Base-by-base conservation (phyloP, 2,888 invertebrate species). In the Diarsia dahlii region DNA sequence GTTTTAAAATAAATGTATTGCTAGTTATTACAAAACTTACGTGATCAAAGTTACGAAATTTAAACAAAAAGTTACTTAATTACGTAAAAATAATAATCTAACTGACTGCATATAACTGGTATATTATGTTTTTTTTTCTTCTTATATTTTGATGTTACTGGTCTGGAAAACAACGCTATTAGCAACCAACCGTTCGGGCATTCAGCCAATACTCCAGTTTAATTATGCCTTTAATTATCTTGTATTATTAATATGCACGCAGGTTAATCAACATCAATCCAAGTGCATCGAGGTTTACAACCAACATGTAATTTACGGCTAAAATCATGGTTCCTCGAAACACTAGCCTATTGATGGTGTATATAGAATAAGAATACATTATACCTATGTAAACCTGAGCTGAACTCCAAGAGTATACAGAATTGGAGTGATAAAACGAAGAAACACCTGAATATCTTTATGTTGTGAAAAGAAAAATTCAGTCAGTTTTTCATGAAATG, bases 281-380 rank as follows among this genome's bases (percentile, higher is more conserved):
- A 66, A 66, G n/a, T 13, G 56, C n/a, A 78, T 72, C 50, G 58
- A 78, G 18, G 34, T 28, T 64, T 34, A 54, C 48, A 78, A 69
- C 52, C 50, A 66, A 39, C 54, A 56, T 34, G 78, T 69, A 69
- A 78, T 66, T 79, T 52, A 66, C 66, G 20, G 34, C 34, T 72
- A 48, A 71, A 81, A 84, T 79, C 66, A 79, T 72, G 80, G 46
- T 63, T 54, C 13, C 56, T n/a, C 50, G 28, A 28, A 28, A 28
- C 28, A 28, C 28, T 28, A 28, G 28, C 2, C 28, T 28, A 28
- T 77, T 70, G 69, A 56, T 13, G 2, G 15, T 34, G 39, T 34
- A 60, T 20, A 15, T 20, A 64, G 34, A 39, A 39, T 4, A 39
- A 4, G 39, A 4, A 28, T 15, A 76, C 34, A 56, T 54, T 2